Evolutionary conservation across 2,797 vertebrate species (phyloP).

Genomic region (Xenops minutus): DNA sequence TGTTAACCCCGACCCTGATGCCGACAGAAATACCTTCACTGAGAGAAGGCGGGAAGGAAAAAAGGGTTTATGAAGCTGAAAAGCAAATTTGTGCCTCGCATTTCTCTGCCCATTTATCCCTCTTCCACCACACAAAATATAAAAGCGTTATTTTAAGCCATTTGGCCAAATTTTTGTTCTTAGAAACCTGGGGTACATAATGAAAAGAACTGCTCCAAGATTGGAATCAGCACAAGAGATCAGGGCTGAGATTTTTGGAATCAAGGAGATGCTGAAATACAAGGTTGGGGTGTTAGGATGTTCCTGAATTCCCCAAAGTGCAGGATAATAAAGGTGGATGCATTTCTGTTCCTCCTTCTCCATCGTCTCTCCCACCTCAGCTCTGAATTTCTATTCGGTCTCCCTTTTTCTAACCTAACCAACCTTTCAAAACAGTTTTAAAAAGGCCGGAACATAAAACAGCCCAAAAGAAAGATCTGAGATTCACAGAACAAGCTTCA

Average conservation of each 20-base stretch:
- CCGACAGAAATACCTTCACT: neutral
- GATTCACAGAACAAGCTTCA: neutral
- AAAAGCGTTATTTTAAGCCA: neutral
- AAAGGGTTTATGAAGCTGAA: neutral
- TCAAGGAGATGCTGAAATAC: neutral
- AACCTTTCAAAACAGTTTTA: neutral
- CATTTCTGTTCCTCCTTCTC: neutral
- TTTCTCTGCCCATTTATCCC: neutral
- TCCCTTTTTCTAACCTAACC: neutral
- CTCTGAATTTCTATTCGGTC: neutral
- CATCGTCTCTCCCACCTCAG: neutral
- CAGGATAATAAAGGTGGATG: rapidly evolving
- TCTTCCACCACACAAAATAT: neutral
- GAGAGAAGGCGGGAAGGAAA: neutral
- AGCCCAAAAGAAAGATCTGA: neutral
- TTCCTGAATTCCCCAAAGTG: neutral
- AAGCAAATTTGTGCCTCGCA: neutral
- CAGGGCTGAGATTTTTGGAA: neutral
- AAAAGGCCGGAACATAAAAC: rapidly evolving
- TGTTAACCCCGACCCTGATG: neutral
- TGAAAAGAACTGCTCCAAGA: rapidly evolving
- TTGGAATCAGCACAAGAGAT: rapidly evolving
- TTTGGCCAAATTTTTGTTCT: rapidly evolving
- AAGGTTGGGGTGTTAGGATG: rapidly evolving
- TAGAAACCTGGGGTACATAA: neutral